A percentile compares a stretch with the other conserved stretches of the same genome.
Evolutionary conservation across 2,113 vertebrate species (phyloP).

Genomic region (Mustela lutreola): DNA sequence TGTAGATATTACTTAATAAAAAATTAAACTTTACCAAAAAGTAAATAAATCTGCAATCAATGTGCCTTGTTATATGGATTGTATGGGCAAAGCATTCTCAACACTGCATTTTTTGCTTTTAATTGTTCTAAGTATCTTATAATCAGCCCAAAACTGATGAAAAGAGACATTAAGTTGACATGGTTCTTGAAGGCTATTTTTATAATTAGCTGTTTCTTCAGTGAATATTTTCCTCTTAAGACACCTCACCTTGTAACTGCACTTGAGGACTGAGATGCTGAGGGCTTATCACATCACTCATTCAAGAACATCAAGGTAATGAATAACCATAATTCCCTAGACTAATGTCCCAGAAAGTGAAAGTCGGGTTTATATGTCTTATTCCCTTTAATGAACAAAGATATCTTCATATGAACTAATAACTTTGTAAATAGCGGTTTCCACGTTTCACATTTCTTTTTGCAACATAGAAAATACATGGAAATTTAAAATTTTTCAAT

Average conservation of each 20-base stretch:
- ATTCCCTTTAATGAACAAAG: background rate
- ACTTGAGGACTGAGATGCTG: background rate
- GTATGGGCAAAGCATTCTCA: background rate
- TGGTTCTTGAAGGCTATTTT: slow-evolving; percentile 25
- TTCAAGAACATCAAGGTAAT: background rate
- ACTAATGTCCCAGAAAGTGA: background rate
- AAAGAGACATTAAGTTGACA: background rate
- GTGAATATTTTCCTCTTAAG: background rate
- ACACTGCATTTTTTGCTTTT: background rate
- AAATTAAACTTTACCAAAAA: background rate
- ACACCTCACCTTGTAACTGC: background rate
- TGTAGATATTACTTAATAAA: background rate
- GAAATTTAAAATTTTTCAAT: slow-evolving; percentile 4
- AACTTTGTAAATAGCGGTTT: slow-evolving; percentile 31
- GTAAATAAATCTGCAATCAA: background rate
- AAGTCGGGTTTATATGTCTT: background rate
- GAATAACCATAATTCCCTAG: background rate
- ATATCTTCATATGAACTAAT: background rate
- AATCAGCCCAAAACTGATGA: background rate
- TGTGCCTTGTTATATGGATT: background rate
- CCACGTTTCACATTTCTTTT: slow-evolving; percentile 14
- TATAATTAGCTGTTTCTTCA: background rate
- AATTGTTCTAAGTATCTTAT: background rate
- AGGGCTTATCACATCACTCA: background rate
- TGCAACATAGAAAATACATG: background rate